A percentile compares a stretch with the other conserved stretches of the same genome.
Conservation (phyloP, 2,888 invertebrate genomes). For the Sinopyrophorus schimmeli region DNA sequence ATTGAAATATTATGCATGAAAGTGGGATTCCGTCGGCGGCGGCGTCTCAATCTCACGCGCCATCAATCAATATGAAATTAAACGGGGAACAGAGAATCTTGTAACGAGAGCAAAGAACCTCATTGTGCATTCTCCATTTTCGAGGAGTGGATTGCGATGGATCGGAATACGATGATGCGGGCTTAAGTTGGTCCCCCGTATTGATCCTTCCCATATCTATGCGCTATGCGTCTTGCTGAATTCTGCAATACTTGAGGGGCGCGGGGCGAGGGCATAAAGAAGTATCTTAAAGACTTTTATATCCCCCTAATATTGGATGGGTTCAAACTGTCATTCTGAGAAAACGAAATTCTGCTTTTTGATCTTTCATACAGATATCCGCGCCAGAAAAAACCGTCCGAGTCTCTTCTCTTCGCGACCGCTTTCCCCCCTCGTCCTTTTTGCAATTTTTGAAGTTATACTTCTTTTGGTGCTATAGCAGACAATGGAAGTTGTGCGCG, state of each 20-base stretch:
- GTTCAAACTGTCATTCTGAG: constrained; percentile 47
- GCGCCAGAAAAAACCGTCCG: constrained; percentile 33
- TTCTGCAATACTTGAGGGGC: constrained; percentile 44
- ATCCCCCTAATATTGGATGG: constrained; percentile 49
- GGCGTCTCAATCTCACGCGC: constrained; percentile 22
- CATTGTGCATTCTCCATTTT: constrained; percentile 43
- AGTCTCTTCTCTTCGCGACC: constrained; percentile 29
- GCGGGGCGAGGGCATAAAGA: constrained; percentile 32
- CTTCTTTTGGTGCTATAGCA: too few species aligned
- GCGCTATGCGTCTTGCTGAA: constrained; percentile 49
- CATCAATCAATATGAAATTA: constrained; percentile 29
- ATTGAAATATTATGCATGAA: constrained; percentile 22
- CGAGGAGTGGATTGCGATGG: constrained; percentile 42
- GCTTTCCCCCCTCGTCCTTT: background rate
- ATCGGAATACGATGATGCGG: constrained; percentile 47
- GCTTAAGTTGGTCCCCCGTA: constrained; percentile 46
- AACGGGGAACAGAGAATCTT: constrained; percentile 23
- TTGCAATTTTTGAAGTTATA: too few species aligned
- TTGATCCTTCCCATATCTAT: constrained; percentile 50
- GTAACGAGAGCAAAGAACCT: constrained; percentile 36
- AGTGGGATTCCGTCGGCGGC: constrained; percentile 18
- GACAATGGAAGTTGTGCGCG: too few species aligned
- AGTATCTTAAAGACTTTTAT: constrained; percentile 50
- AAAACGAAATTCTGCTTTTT: constrained; percentile 43
- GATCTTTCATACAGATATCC: constrained; percentile 47